Base-by-base conservation (phyloP, 2,113 vertebrate genomes). In the Callochromis pleurospilus region DNA sequence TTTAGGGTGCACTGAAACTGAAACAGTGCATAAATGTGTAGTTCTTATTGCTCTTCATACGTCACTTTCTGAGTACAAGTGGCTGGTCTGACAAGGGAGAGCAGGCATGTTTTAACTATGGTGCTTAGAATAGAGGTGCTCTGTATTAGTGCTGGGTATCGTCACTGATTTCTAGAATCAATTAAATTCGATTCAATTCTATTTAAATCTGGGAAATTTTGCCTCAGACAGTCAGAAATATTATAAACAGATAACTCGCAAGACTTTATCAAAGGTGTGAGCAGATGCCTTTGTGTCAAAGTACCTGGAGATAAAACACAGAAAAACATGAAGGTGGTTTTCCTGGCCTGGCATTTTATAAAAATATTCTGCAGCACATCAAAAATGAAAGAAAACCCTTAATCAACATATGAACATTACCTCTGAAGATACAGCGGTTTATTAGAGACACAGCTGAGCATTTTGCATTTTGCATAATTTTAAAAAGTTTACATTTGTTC, bases 201-300 rank as follows among this genome's bases (percentile, higher is more conserved):
- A 53, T 55, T 55, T 26, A 2, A 4, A 55, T 55, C 53, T 55
- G 53, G 21, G 53, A 55, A 24, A 55, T 55, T 55, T 55, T 26
- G 53, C 1, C 53, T 55, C 6, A 55, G 21, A 55, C 21, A 7
- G 54, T 55, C 21, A 26, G 54, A 55, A 55, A 55, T 55, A 55
- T 55, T 55, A 55, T 14, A 26, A 54, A 0, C n/a, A 54, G n/a
- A 1, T 1, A 10, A 7, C 53, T 4, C 0, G 1, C n/a, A 4
- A 24, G n/a, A 54, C n/a, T 54, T 54, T 54, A 54, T 54, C n/a
- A 24, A 24, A 54, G 6, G n/a, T 7, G n/a, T 24, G 0, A 54
- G 3, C n/a, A 54, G n/a, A 1, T 1, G 53, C 2, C 3, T 54
- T 24, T 24, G n/a, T 54, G 53, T 54, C 10, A 24, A 54, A 54